Conservation (phyloP, 1,140 invertebrate genomes). For the Zaprionus africanus region DNA sequence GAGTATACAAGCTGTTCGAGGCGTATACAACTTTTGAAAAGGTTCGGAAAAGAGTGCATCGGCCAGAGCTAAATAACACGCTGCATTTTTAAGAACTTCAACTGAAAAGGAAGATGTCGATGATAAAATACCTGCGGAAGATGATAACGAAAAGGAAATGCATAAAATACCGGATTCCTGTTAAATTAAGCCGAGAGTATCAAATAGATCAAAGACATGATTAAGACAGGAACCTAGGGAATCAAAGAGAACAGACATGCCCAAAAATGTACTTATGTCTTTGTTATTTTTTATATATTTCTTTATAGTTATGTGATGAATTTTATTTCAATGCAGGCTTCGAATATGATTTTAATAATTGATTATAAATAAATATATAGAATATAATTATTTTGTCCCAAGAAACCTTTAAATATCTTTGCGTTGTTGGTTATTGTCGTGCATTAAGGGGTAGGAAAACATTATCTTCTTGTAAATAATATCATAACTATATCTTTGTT, state of each 20-base stretch:
- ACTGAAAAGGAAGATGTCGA: slow-evolving; percentile 27
- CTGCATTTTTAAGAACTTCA: slow-evolving; percentile 45
- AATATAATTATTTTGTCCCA: too few relatives aligned
- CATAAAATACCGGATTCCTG: slow-evolving; percentile 71
- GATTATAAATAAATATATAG: too few relatives aligned
- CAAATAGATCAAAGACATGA: slow-evolving; percentile 51
- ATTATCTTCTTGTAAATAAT: too few relatives aligned
- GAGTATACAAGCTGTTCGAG: slow-evolving; percentile 67
- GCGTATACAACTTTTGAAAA: slow-evolving; percentile 29
- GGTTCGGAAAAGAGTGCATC: slow-evolving; percentile 25
- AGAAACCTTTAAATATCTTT: too few relatives aligned
- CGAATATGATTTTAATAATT: too few relatives aligned
- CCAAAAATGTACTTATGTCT: too few relatives aligned
- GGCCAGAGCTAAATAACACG: slow-evolving; percentile 56
- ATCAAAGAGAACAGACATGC: neutral
- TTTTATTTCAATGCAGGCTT: too few relatives aligned
- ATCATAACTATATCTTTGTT: too few relatives aligned
- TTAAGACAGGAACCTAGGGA: neutral
- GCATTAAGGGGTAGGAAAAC: too few relatives aligned
- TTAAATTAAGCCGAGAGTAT: slow-evolving; percentile 73
- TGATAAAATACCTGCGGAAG: slow-evolving; percentile 38
- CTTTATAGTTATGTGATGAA: too few relatives aligned
- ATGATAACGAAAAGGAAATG: slow-evolving; percentile 63
- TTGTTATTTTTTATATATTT: too few relatives aligned
- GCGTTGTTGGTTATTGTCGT: too few relatives aligned